Evolutionary conservation across 2,113 vertebrate genomes (phyloP).

Genomic region (Psophia crepitans): DNA sequence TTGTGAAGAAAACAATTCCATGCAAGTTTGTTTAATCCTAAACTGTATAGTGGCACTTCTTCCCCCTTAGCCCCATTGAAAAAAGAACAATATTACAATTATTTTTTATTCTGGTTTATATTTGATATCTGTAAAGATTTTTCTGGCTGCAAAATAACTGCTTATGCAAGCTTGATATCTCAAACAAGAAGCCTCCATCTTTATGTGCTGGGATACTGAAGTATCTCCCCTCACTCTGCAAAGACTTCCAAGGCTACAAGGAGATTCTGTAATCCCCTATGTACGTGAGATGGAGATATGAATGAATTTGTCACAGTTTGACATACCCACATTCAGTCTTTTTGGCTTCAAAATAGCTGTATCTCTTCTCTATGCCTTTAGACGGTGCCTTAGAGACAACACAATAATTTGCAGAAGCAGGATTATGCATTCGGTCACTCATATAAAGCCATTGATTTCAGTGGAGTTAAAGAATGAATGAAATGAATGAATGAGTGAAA

Average conservation of each 20-base stretch:
- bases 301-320: not conserved
- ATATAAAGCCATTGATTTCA: not conserved
- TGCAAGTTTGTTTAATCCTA: not conserved
- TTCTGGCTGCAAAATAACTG: not conserved
- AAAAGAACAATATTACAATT: not conserved
- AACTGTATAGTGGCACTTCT: not conserved
- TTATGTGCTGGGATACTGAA: not conserved
- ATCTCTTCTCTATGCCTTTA: not conserved
- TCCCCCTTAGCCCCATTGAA: not conserved
- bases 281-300: rapidly evolving
- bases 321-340: not conserved
- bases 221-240: not conserved
- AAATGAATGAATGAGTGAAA: not conserved
- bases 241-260: not conserved
- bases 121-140: not conserved
- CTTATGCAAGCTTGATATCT: not conserved
- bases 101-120: not conserved
- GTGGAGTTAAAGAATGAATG: not conserved
- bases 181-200: not conserved
- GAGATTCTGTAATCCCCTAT: not conserved
- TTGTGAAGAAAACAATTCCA: not conserved
- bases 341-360: not conserved
- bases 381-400: not conserved
- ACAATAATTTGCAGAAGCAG: not conserved
- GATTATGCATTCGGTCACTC: not conserved